Conservation (phyloP, 2,888 invertebrate species). For the Polymixis lichenea region DNA sequence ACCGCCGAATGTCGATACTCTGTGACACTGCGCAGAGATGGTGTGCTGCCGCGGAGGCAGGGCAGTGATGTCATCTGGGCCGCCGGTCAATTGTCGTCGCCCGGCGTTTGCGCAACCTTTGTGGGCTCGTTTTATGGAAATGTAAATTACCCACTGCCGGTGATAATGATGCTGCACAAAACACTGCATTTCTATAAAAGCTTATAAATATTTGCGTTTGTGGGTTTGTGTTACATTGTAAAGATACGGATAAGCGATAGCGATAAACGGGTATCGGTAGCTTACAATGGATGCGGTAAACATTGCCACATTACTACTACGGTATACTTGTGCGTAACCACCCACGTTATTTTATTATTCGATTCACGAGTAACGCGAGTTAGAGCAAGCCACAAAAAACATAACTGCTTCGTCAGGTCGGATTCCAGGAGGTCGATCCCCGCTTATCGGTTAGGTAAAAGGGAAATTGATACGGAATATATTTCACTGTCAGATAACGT, state of each 20-base stretch:
- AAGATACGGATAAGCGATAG: conserved; percentile 45
- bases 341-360: conserved; percentile 60
- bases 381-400: conserved; percentile 54
- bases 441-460: conserved; percentile 54
- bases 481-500: conserved; percentile 56
- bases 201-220: conserved; percentile 50
- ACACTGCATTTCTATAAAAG: conserved; percentile 49
- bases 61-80: conserved; percentile 82
- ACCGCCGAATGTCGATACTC: conserved; percentile 62
- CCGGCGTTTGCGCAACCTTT: conserved; percentile 63
- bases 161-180: conserved; percentile 51
- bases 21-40: conserved; percentile 61
- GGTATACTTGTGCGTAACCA: conserved; percentile 48
- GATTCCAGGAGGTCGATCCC: conserved; percentile 44
- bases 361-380: conserved; percentile 35
- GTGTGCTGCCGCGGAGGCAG: conserved; percentile 40
- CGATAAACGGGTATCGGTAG: conserved; percentile 53
- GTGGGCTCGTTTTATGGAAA: conserved; percentile 52
- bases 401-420: conserved; percentile 48
- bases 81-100: conserved; percentile 78
- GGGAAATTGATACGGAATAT: conserved; percentile 59
- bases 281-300: conserved; percentile 57
- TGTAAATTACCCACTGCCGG: conserved; percentile 56
- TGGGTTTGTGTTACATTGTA: conserved; percentile 49
- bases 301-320: conserved; percentile 51